Conservation (phyloP, 2,113 vertebrate species). For the Pyxicephalus adspersus region DNA sequence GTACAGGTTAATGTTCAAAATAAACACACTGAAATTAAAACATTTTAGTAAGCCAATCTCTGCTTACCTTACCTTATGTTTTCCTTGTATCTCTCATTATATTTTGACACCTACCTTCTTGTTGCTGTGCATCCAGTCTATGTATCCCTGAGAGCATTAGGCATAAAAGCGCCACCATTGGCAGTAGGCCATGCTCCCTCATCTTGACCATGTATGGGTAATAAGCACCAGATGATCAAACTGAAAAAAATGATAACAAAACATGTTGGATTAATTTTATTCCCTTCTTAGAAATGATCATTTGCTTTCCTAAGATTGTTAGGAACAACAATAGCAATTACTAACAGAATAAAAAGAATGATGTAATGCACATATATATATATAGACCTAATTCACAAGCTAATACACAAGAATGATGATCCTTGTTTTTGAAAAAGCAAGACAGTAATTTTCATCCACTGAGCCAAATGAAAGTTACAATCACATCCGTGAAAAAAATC, state of each 20-base stretch:
- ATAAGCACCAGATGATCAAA: slow-evolving; percentile 43
- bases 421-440: too few species aligned
- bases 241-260: slow-evolving; percentile 15
- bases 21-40: too few species aligned
- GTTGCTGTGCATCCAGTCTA: slow-evolving; percentile 32
- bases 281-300: background rate
- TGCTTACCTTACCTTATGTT: background rate
- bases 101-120: slow-evolving; percentile 30
- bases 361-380: too few species aligned
- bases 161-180: slow-evolving; percentile 37
- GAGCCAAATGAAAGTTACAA: too few species aligned
- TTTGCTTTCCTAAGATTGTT: background rate
- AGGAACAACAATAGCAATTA: too few species aligned
- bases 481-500: too few species aligned
- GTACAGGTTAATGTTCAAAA: too few species aligned
- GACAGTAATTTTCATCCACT: too few species aligned
- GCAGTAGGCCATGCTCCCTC: slow-evolving; percentile 37
- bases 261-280: background rate
- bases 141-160: slow-evolving; percentile 45
- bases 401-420: too few species aligned
- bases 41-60: too few species aligned
- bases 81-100: background rate
- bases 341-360: too few species aligned
- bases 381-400: too few species aligned
- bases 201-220: slow-evolving; percentile 19